Base-by-base conservation (phyloP, 1,140 invertebrate genomes). In the Elymnias hypermnestra region DNA sequence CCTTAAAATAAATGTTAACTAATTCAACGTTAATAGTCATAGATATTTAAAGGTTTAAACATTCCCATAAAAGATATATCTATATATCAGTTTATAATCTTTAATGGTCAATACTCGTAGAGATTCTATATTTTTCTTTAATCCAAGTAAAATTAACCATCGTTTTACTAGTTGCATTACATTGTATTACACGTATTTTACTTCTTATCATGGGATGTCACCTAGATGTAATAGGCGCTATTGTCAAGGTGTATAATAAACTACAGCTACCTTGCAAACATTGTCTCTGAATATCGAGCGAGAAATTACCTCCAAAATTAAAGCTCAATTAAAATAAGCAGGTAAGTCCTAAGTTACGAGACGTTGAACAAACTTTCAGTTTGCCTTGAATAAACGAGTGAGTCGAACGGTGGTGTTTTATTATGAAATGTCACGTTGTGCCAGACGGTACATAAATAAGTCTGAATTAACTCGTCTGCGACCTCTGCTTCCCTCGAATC, bases 381-480 rank as follows among this genome's bases (percentile, higher is more conserved):
- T 61, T 52, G 51, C 57, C 53, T 54, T 58, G 46, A 60, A 70
- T 56, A 63, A 71, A 55, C 44, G 38, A 49, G 59, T 54, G 59
- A 64, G 56, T 46, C 59, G 56, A 72, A 65, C 59, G 41, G 56
- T 29, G 58, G 53, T 63, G 70, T 78, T 78, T 72, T 79, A 83
- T 74, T 83, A 75, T 72, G 66, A 78, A 82, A 84, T 78, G 75
- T 82, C 76, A 78, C 68, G 54, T 65, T 53, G 67, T 67, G 58
- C 72, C 73, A 82, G 77, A 82, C 77, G 63, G 66, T 74, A 77
- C 75, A 81, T 78, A 82, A 84, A 82, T 82, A 84, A 79, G 51
- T 68, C 62, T 64, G 69, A 81, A 82, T 83, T 82, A 79, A 74
- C 72, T 82, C 63, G 77, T 83, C 73, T 82, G 72, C 63, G 73